phyloP scores from a whole-genome alignment of 1,140 invertebrate species.

The Penaeus indicus region DNA sequence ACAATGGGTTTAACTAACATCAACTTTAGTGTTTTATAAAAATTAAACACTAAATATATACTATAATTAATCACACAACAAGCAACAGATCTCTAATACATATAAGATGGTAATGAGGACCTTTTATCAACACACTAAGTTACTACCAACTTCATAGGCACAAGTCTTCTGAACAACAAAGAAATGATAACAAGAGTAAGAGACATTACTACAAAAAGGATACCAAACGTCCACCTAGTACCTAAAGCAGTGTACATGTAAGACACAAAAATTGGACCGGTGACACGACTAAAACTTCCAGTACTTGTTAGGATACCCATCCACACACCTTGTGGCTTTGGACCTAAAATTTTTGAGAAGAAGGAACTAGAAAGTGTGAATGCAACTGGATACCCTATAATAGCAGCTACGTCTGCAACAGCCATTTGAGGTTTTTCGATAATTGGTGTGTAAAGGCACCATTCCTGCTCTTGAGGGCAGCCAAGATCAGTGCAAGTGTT shows the following conservation, averaged over 20 bases:
- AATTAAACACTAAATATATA: too few species aligned
- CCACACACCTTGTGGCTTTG: slow-evolving; percentile 66
- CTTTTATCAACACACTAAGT: not conserved
- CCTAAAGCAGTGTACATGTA: slow-evolving; percentile 64
- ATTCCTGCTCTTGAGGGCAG: slow-evolving; percentile 62
- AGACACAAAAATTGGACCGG: slow-evolving; percentile 66
- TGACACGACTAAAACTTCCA: slow-evolving; percentile 62
- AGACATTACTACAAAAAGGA: slow-evolving; percentile 40
- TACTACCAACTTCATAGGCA: slow-evolving; percentile 51
- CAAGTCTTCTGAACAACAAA: slow-evolving; percentile 58
- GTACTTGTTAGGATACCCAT: slow-evolving; percentile 66
- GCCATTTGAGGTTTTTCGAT: slow-evolving; percentile 59
- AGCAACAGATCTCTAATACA: not conserved
- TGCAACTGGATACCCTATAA: slow-evolving; percentile 57
- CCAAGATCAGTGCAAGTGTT: slow-evolving; percentile 50
- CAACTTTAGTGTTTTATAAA: too few species aligned
- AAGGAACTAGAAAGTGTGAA: slow-evolving; percentile 54
- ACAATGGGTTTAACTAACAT: too few species aligned
- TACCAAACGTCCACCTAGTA: slow-evolving; percentile 61
- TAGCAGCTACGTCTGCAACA: slow-evolving; percentile 42
- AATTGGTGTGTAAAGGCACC: slow-evolving; percentile 65
- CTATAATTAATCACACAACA: too few species aligned
- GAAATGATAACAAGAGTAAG: slow-evolving; percentile 20
- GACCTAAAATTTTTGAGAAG: slow-evolving; percentile 64
- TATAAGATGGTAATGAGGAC: not conserved